Percentiles rank a stretch among this genome's conserved stretches.
Conservation (phyloP, 2,113 vertebrate genomes). For the Capreolus pygargus region DNA sequence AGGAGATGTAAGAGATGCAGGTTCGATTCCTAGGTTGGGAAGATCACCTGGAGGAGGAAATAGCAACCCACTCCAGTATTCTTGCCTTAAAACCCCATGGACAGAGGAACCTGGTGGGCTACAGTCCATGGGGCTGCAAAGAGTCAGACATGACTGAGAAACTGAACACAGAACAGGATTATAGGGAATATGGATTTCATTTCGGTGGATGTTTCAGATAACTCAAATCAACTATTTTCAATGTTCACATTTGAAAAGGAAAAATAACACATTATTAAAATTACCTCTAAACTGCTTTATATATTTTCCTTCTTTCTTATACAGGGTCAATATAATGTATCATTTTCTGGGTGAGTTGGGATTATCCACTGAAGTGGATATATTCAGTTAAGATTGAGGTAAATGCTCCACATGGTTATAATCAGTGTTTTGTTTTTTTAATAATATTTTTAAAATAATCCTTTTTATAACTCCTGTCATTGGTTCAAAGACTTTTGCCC, state of each 20-base stretch:
- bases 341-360: neutral
- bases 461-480: neutral
- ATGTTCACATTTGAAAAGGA: neutral
- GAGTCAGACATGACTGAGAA: neutral
- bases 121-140: neutral
- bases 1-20: neutral
- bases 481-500: neutral
- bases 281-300: neutral
- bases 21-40: neutral
- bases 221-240: neutral
- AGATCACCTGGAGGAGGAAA: neutral
- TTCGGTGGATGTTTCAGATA: neutral
- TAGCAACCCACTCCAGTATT: neutral
- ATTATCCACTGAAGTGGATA: neutral
- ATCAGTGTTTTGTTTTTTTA: neutral
- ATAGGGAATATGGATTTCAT: neutral
- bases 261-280: slow-evolving; percentile 25
- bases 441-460: neutral
- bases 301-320: neutral
- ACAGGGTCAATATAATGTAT: neutral
- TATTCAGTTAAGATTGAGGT: neutral
- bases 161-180: neutral
- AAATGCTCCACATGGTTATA: neutral
- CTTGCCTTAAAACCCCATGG: neutral
- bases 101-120: neutral